These are phyloP conservation scores for Drosophila pseudotakahashii DNA, from an alignment of 2,888 invertebrate genomes.

Conservation along the genomic window DNA sequence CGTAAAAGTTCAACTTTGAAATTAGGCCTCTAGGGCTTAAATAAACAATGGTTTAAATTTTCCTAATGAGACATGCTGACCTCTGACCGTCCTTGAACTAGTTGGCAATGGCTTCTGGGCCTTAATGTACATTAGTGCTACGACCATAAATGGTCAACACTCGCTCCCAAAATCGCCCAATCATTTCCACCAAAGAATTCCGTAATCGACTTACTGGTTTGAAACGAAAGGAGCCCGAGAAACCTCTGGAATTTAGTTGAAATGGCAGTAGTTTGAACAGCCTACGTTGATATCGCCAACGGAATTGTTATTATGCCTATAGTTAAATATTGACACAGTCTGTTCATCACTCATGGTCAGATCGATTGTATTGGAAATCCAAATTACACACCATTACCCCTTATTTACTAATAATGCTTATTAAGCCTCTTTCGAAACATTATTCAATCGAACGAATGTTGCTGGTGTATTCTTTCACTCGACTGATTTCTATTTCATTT, in stretches of 20 bases:
- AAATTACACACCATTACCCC: neutral
- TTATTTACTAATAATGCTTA: neutral
- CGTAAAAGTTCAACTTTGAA: slow-evolving; percentile 18
- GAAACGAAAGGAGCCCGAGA: slow-evolving; percentile 22
- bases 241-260: slow-evolving; percentile 14
- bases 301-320: too few species aligned
- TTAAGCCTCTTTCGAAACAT: neutral
- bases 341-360: too few species aligned
- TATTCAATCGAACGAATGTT: neutral
- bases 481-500: slow-evolving; percentile 57
- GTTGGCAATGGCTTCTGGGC: slow-evolving; percentile 36
- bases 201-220: slow-evolving; percentile 13
- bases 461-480: neutral
- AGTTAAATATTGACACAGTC: too few species aligned
- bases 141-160: slow-evolving; percentile 42
- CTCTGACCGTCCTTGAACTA: slow-evolving; percentile 19
- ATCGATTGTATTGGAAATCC: neutral
- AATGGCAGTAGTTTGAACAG: neutral
- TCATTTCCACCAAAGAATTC: slow-evolving; percentile 11
- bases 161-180: slow-evolving; percentile 5
- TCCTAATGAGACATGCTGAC: slow-evolving; percentile 2
- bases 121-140: slow-evolving; percentile 50
- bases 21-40: neutral
- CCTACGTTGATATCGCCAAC: too few species aligned
- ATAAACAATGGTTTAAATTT: slow-evolving; percentile 1